Evolutionary conservation across 2,797 vertebrate genomes (phyloP).

Genomic region (Sebastes flavidus): DNA sequence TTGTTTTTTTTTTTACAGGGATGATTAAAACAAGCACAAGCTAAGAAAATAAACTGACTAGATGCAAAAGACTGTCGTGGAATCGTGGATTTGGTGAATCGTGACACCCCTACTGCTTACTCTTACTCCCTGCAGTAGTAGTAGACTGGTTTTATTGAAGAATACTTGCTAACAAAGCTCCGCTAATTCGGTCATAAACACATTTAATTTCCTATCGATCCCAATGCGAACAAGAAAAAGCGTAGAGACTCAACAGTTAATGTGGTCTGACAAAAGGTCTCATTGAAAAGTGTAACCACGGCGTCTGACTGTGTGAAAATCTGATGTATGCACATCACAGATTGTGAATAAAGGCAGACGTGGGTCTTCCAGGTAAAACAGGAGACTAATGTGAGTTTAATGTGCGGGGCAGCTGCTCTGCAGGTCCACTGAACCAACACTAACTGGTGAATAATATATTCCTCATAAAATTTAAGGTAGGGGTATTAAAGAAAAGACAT

Average conservation of each 20-base stretch:
- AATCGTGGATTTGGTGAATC: too few relatives aligned
- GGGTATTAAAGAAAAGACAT: neutral
- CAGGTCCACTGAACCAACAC: neutral
- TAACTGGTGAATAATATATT: neutral
- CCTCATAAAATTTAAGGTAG: neutral
- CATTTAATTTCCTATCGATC: too few relatives aligned
- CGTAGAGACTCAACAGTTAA: too few relatives aligned
- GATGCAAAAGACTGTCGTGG: neutral
- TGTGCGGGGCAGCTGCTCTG: neutral
- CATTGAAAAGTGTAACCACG: too few relatives aligned
- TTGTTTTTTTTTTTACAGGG: too few relatives aligned
- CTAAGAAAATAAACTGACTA: neutral
- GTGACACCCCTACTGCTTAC: too few relatives aligned
- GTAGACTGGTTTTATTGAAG: too few relatives aligned
- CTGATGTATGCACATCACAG: neutral
- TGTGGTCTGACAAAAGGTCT: accelerated
- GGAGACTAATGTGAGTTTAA: neutral
- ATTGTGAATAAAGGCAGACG: neutral
- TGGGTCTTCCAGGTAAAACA: neutral
- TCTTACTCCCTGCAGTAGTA: too few relatives aligned
- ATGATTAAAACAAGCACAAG: neutral
- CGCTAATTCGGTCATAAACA: too few relatives aligned
- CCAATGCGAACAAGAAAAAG: too few relatives aligned
- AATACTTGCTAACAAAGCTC: accelerated
- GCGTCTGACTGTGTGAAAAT: neutral